A percentile compares a stretch with the other conserved stretches of the same genome.
Conservation (phyloP, 2,888 invertebrate species). For the Spisula solida region DNA sequence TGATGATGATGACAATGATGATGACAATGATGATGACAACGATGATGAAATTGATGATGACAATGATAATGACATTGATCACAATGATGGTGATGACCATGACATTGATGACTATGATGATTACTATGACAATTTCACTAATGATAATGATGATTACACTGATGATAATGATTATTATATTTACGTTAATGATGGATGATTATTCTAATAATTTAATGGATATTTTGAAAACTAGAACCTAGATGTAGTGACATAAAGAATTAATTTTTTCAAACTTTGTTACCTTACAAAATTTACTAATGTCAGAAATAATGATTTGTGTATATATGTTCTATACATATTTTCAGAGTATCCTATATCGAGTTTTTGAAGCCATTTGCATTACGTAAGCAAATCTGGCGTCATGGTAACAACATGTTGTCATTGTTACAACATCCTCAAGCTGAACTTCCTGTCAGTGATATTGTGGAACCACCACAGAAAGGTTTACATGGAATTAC, state of each 20-base stretch:
- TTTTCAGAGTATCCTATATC: slow-evolving; percentile 85
- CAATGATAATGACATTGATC: no score
- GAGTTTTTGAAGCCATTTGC: slow-evolving; percentile 87
- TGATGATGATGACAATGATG: no score
- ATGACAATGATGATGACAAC: no score
- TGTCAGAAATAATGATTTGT: neutral
- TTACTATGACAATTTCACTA: no score
- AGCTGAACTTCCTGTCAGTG: slow-evolving; percentile 82
- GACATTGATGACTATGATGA: no score
- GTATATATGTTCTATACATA: neutral
- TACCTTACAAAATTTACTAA: neutral
- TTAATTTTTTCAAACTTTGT: neutral
- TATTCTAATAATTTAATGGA: no score
- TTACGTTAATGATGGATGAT: no score
- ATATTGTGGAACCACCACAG: slow-evolving; percentile 84
- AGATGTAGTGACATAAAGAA: neutral
- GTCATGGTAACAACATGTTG: slow-evolving; percentile 86
- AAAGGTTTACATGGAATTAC: slow-evolving; percentile 85
- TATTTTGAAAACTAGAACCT: no score
- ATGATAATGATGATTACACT: no score
- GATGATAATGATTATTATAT: no score
- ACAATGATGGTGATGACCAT: no score
- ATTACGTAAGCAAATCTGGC: slow-evolving; percentile 85
- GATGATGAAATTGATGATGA: no score
- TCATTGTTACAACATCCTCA: slow-evolving; percentile 84